Base-by-base conservation (phyloP, 1,140 invertebrate genomes). In the Drosophila persimilis region DNA sequence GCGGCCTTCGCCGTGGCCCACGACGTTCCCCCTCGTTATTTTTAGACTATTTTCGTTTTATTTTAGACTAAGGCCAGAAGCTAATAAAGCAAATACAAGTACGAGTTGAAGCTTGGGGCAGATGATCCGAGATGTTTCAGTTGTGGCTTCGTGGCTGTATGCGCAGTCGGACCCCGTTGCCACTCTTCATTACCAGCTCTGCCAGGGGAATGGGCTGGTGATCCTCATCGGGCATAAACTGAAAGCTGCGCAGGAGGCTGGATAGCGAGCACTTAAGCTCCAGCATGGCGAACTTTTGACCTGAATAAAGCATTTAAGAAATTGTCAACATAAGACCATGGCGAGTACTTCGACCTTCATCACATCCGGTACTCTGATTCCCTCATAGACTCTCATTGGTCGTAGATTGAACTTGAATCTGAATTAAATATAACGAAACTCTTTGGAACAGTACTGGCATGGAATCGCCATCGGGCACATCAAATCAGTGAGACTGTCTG, bases 251-350 rank as follows among this genome's bases (percentile, higher is more conserved):
- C 43, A 92, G 54, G 1, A 92, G 57, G 56, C 90, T 89, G 0
- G 91, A 91, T 4, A 93, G 53, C 0, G 91, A 71, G 15, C 78
- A 89, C 75, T 93, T 93, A n/a, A 93, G 70, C 60, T 92, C 91
- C 47, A 92, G 73, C 76, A 92, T 91, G 20, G 92, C 92, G 55
- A 92, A 93, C 60, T 92, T 92, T 90, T 93, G 92, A 51, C 92
- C 91, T 92, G 24, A 6, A 59, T 6, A 35, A 20, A 1, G 29
- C 0, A 24, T 15, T 6, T 7, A 11, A 0, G 24, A 0, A 7
- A 5, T 5, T 22, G 17, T 5, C 8, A 31, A 3, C n/a, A 8
- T 9, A 48, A 39, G 11, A 31, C 24, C 24, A 24, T 24, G 0
- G 4, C 15, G 15, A 22, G 20, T 20, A 20, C 20, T 20, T 20